Evolutionary conservation across 2,113 vertebrate species (phyloP).

Genomic region (Nesoenas mayeri): DNA sequence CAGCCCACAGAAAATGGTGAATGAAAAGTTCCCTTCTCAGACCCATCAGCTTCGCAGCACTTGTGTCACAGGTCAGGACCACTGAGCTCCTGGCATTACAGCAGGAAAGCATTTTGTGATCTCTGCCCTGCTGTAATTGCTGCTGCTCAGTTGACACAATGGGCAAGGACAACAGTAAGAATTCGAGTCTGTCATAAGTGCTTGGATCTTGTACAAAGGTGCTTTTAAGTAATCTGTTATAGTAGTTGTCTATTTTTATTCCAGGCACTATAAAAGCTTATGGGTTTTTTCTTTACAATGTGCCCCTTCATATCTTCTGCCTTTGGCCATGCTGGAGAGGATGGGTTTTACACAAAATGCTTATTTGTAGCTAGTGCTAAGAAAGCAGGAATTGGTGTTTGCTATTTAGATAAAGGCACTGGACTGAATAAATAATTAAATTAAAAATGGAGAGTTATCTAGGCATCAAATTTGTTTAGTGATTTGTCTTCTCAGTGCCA

Average conservation of each 20-base stretch:
- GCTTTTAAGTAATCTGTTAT: not conserved
- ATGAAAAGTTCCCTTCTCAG: not conserved
- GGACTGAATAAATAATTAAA: conserved; percentile 59
- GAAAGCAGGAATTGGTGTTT: conserved; percentile 1
- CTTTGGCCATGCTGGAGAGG: conserved; percentile 4
- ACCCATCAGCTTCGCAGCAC: accelerated
- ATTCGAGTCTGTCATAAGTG: not conserved
- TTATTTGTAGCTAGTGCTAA: conserved; percentile 41
- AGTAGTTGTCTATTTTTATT: not conserved
- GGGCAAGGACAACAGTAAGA: not conserved
- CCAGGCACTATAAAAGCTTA: accelerated
- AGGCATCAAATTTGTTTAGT: conserved; percentile 21
- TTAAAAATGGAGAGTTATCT: conserved; percentile 44
- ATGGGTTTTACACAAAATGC: not conserved
- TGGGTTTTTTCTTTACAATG: not conserved
- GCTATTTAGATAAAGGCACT: conserved; percentile 12
- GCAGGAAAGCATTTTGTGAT: not conserved
- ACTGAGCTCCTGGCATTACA: not conserved
- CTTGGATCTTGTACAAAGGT: not conserved
- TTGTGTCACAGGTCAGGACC: not conserved
- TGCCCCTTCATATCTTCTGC: not conserved
- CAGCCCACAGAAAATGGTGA: not conserved
- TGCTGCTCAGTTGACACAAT: not conserved
- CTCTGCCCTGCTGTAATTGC: not conserved
- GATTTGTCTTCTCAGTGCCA: conserved; percentile 14